A percentile compares a stretch with the other conserved stretches of the same genome.
Conservation (phyloP, 2,888 invertebrate genomes). For the Augochlorella aurata region DNA sequence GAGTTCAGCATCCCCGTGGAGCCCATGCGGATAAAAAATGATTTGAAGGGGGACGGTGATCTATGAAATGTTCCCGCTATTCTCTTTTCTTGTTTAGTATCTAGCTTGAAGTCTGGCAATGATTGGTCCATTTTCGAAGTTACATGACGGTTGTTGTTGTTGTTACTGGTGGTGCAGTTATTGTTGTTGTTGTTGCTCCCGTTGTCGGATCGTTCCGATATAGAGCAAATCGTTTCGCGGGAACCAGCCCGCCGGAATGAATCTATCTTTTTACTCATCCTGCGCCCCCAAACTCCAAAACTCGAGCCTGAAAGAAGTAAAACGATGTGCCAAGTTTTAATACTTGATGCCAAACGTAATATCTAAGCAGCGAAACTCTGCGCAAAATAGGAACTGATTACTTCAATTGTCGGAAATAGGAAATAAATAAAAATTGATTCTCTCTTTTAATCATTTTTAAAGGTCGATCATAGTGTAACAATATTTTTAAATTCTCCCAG, state of each 20-base stretch:
- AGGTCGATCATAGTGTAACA: too few species aligned
- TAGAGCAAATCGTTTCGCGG: slow-evolving; percentile 83
- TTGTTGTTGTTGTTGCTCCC: slow-evolving; percentile 56
- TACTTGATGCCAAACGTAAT: background rate
- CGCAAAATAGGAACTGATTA: too few species aligned
- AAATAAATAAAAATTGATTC: too few species aligned
- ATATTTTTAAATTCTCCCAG: too few species aligned
- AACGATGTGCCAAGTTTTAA: background rate
- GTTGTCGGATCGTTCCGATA: slow-evolving; percentile 79
- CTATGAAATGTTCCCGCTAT: slow-evolving; percentile 82
- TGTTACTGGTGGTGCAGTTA: slow-evolving; percentile 52
- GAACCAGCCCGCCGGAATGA: slow-evolving; percentile 87
- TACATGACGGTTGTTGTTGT: slow-evolving; percentile 60
- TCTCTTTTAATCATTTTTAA: too few species aligned
- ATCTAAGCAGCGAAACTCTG: too few species aligned
- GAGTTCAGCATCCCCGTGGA: slow-evolving; percentile 89
- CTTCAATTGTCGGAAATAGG: too few species aligned
- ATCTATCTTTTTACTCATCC: slow-evolving; percentile 90
- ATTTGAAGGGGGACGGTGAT: slow-evolving; percentile 87
- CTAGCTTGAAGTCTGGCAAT: slow-evolving; percentile 65
- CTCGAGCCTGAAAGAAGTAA: slow-evolving; percentile 64
- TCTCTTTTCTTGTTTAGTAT: slow-evolving; percentile 68
- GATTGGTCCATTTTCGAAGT: slow-evolving; percentile 61
- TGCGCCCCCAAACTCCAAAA: slow-evolving; percentile 86
- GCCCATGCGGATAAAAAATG: slow-evolving; percentile 89